Base-by-base conservation (phyloP, 1,140 invertebrate species). In the Drosophila sechellia region DNA sequence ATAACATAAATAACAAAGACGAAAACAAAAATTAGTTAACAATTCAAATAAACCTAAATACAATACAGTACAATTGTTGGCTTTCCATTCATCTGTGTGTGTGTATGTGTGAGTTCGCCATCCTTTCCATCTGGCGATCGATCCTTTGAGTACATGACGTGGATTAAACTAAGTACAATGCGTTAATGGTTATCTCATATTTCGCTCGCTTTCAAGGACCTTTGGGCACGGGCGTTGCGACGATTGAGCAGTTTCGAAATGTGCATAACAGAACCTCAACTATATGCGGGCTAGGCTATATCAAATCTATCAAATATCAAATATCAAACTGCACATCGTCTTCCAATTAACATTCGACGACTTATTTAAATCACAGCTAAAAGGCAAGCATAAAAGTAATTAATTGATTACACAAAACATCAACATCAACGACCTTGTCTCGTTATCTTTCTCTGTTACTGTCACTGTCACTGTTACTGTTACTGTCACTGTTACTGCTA, bases 331-430 rank as follows among this genome's bases (percentile, higher is more conserved):
- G 52, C 50, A 57, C 58, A 39, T 56, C 39, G 59, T 54, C 68
- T 50, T 50, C 48, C 48, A 50, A 31, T 50, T 27, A 50, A 50
- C 48, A 50, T 34, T 50, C 27, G 48, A 50, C 48, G 48, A 50
- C 48, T 56, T 70, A 50, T 39, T 43, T 75, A 64, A 89, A 87
- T 87, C 83, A 87, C 83, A 87, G 83, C 84, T 89, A 87, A 89
- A 87, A 89, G 83, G 83, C 83, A 87, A 87, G 83, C 76, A 89
- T 89, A 58, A 65, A 89, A 83, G 56, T 75, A 66, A 83, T 75
- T 59, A 58, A 79, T 61, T 69, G 37, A 50, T 45, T 69, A 77
- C 50, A 31, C 53, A 75, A 57, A 80, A 65, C 78, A 73, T 73
- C 43, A 80, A 65, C 78, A 73, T 73, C 43, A 63, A 58, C 59